Conservation (phyloP, 2,888 invertebrate species). For the Perizoma flavofasciatum region DNA sequence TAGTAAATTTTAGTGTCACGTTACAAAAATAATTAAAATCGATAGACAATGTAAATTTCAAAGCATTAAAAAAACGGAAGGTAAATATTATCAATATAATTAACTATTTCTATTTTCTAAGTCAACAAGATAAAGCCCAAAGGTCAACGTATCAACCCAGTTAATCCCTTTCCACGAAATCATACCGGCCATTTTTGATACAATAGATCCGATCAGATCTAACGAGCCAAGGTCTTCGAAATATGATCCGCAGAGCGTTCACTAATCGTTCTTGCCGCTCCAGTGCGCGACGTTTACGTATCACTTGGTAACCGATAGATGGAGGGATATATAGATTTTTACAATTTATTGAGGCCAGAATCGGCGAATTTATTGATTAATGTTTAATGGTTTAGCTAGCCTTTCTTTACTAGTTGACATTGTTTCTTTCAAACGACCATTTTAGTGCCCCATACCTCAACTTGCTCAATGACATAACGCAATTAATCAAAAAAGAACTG, state of each 20-base stretch:
- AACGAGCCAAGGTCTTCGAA: constrained; percentile 46
- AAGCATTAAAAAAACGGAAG: too few relatives aligned
- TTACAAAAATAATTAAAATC: too few relatives aligned
- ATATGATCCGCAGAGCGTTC: constrained; percentile 66
- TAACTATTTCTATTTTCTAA: not conserved
- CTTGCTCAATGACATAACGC: too few relatives aligned
- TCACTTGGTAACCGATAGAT: constrained; percentile 61
- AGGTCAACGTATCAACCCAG: constrained; percentile 13
- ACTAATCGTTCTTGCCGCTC: constrained; percentile 72
- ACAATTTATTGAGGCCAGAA: constrained; percentile 44
- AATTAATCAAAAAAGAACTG: too few relatives aligned
- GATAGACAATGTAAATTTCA: too few relatives aligned
- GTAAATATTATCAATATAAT: too few relatives aligned
- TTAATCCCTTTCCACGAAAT: constrained; percentile 18
- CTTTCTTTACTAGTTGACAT: too few relatives aligned
- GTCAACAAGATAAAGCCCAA: constrained; percentile 7
- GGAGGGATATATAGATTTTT: constrained; percentile 40
- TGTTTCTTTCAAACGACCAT: too few relatives aligned
- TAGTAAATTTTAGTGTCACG: too few relatives aligned
- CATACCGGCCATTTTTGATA: constrained; percentile 24
- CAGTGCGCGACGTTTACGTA: constrained; percentile 67
- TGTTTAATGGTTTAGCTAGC: not conserved
- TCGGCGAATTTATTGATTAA: constrained; percentile 1
- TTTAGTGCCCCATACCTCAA: too few relatives aligned
- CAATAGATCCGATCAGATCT: constrained; percentile 36